Percentiles rank a stretch among this genome's conserved stretches.
These are phyloP conservation scores for Triplophysa rosa DNA, from an alignment of 2,113 vertebrate species.

Conservation along the genomic window DNA sequence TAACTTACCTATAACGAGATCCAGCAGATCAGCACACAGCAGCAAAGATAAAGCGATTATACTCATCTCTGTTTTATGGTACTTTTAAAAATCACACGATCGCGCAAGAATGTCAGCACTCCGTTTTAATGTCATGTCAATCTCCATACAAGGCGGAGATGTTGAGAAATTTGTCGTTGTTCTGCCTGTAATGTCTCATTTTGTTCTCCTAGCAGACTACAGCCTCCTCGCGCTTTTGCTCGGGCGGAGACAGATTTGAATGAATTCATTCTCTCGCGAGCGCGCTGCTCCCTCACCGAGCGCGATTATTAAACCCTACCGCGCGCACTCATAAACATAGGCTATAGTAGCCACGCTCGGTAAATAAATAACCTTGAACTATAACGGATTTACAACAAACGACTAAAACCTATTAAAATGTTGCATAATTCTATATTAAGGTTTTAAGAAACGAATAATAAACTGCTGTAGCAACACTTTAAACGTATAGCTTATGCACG, in stretches of 20 bases:
- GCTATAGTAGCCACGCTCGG: background rate
- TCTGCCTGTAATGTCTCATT: slow-evolving; percentile 47
- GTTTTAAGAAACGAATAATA: too few species aligned
- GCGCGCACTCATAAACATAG: background rate
- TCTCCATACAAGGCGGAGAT: slow-evolving; percentile 43
- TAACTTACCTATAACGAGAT: slow-evolving; percentile 64
- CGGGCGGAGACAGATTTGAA: slow-evolving; percentile 53
- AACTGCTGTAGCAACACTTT: too few species aligned
- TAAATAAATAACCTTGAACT: too few species aligned
- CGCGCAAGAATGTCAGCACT: background rate
- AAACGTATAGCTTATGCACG: too few species aligned
- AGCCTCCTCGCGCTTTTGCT: slow-evolving; percentile 29
- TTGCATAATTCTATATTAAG: too few species aligned
- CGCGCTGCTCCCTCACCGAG: background rate
- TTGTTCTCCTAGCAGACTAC: slow-evolving; percentile 13
- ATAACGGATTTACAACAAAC: too few species aligned
- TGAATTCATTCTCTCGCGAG: slow-evolving; percentile 57
- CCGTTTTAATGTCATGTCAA: slow-evolving; percentile 30
- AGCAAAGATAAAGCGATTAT: slow-evolving; percentile 61
- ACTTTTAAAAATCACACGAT: slow-evolving; percentile 49
- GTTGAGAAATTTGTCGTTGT: slow-evolving; percentile 31
- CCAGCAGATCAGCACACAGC: slow-evolving; percentile 53
- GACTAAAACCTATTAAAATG: too few species aligned
- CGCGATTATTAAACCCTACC: background rate
- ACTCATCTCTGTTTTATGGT: slow-evolving; percentile 56